Evolutionary conservation across 2,888 invertebrate species (phyloP).

Genomic region (Apoda limacodes): DNA sequence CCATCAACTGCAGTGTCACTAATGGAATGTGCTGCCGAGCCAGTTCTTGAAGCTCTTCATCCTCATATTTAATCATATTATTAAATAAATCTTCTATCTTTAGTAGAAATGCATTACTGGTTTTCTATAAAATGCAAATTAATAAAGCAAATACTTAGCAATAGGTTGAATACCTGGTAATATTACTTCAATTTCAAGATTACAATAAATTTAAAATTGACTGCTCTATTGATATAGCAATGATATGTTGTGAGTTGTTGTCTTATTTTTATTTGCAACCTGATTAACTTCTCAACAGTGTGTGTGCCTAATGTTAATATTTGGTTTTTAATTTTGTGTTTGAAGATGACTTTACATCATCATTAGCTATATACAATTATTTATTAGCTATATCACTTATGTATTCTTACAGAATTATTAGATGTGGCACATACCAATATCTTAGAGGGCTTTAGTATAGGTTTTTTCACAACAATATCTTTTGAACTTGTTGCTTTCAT

Average conservation of each 20-base stretch:
- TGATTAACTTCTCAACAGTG: no score
- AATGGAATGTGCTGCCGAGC: slow-evolving; percentile 78
- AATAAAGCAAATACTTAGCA: no score
- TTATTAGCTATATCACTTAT: not conserved
- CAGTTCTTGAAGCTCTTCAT: slow-evolving; percentile 71
- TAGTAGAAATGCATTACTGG: slow-evolving; percentile 41
- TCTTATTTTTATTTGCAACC: no score
- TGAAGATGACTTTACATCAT: no score
- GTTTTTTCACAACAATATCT: slow-evolving; percentile 17
- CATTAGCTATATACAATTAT: no score
- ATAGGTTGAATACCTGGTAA: no score
- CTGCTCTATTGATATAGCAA: no score
- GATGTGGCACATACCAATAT: slow-evolving; percentile 44
- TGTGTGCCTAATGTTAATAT: no score
- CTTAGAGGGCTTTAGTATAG: slow-evolving; percentile 40
- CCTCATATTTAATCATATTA: slow-evolving; percentile 76
- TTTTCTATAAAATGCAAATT: slow-evolving; percentile 36
- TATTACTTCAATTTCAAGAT: no score
- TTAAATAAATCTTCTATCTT: slow-evolving; percentile 59
- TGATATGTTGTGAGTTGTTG: no score
- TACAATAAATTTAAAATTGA: no score
- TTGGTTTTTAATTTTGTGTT: no score
- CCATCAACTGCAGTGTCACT: slow-evolving; percentile 71
- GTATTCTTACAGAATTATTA: not conserved
- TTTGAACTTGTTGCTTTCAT: slow-evolving; percentile 14